phyloP scores from a whole-genome alignment of 2,797 vertebrate genomes.

The Pseudomugil tenellus region DNA sequence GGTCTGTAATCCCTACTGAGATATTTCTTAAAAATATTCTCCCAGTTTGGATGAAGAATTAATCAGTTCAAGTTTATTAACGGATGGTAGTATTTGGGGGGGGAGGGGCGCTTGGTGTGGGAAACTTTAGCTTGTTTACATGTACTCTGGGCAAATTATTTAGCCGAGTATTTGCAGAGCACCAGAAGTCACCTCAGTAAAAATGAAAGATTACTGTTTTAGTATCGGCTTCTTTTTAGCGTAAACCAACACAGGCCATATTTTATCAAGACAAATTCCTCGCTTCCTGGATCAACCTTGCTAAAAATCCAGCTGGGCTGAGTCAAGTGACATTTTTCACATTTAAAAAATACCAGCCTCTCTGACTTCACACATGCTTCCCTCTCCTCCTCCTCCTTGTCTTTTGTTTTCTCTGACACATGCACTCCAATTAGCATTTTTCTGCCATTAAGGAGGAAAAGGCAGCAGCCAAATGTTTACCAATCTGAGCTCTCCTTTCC shows the following conservation, averaged over 20 bases:
- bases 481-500: constrained; percentile 57
- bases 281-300: constrained; percentile 45
- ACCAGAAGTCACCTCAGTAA: background rate
- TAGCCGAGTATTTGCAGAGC: constrained; percentile 21
- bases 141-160: constrained; percentile 23
- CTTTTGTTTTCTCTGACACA: constrained; percentile 84
- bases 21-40: constrained; percentile 38
- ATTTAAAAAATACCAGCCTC: constrained; percentile 73
- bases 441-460: constrained; percentile 78
- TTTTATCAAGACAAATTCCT: constrained; percentile 42
- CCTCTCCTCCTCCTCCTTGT: constrained; percentile 61
- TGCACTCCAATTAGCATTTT: constrained; percentile 84
- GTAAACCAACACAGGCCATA: constrained; percentile 18
- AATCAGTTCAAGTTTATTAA: constrained; percentile 69
- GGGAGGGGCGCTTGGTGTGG: constrained; percentile 19
- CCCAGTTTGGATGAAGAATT: constrained; percentile 60
- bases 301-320: constrained; percentile 52
- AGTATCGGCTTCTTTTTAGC: constrained; percentile 9
- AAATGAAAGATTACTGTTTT: background rate
- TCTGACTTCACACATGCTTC: constrained; percentile 63
- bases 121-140: constrained; percentile 44
- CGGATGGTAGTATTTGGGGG: constrained; percentile 41
- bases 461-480: constrained; percentile 78
- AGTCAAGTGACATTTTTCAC: constrained; percentile 78
- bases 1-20: constrained; percentile 73